Percentiles rank a stretch among this genome's conserved stretches.
Conservation (phyloP, 2,888 invertebrate genomes). For the Gymnocheta viridis region DNA sequence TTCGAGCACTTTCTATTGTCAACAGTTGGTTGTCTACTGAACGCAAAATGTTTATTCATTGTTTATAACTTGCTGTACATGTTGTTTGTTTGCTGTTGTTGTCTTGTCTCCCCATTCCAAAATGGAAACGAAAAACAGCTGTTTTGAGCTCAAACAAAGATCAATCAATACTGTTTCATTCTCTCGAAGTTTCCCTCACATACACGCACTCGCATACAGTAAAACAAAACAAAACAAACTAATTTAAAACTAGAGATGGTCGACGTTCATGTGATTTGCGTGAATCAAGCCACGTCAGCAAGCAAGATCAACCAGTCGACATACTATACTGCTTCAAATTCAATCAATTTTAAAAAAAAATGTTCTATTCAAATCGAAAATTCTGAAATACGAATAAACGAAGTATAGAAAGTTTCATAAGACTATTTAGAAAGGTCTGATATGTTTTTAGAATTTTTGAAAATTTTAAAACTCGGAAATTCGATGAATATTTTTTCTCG, state of each 20-base stretch:
- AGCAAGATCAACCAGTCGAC: too few relatives aligned
- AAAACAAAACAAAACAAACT: not conserved
- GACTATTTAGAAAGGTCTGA: too few relatives aligned
- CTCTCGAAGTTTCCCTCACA: not conserved
- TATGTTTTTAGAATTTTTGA: too few relatives aligned
- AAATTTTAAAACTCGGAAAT: too few relatives aligned
- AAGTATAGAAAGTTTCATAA: too few relatives aligned
- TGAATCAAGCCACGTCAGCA: not conserved
- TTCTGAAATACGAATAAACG: too few relatives aligned
- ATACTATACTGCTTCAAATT: too few relatives aligned
- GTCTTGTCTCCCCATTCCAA: not conserved
- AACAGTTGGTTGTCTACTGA: conserved; percentile 69
- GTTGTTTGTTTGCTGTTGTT: conserved; percentile 37
- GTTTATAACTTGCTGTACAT: conserved; percentile 61
- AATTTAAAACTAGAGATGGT: not conserved
- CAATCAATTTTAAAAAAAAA: too few relatives aligned
- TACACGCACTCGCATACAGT: not conserved
- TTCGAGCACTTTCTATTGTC: conserved; percentile 31
- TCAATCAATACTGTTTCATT: conserved; percentile 50
- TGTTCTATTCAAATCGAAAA: too few relatives aligned
- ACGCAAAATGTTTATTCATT: conserved; percentile 48
- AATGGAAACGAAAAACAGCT: conserved; percentile 51
- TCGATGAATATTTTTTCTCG: not conserved
- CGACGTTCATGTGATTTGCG: not conserved
- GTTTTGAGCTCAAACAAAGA: conserved; percentile 33